These are phyloP conservation scores for Tauraco erythrolophus DNA, from an alignment of 2,113 vertebrate species.

Conservation along the genomic window DNA sequence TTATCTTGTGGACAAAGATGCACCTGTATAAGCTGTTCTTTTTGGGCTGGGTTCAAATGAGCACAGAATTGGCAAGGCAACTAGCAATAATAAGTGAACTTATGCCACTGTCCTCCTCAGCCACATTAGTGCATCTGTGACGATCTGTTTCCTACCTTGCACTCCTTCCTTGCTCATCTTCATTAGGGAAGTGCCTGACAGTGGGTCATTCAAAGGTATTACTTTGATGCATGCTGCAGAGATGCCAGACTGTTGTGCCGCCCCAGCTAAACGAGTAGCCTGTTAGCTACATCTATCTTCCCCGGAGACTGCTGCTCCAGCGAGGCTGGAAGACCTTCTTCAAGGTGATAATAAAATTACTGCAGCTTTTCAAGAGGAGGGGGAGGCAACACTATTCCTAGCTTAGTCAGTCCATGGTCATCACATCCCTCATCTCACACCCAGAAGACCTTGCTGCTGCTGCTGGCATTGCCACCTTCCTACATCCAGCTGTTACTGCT, in stretches of 20 bases:
- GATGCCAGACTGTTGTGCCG: background rate
- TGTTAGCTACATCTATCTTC: background rate
- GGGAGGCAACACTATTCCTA: background rate
- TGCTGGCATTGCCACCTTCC: background rate
- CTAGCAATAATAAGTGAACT: background rate
- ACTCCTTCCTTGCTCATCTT: background rate
- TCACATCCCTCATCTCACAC: background rate
- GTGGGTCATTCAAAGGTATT: background rate
- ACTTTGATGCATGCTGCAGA: background rate
- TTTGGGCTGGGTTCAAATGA: background rate
- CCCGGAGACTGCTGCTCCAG: background rate
- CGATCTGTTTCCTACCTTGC: background rate
- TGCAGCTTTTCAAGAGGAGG: background rate
- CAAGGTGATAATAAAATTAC: background rate
- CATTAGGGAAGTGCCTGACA: background rate
- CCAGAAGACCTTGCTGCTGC: background rate
- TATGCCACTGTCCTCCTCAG: background rate
- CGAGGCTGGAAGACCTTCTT: background rate
- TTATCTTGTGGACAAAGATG: background rate
- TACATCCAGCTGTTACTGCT: background rate
- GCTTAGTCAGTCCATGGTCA: background rate
- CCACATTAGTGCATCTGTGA: background rate
- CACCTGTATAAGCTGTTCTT: background rate
- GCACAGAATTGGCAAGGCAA: background rate
- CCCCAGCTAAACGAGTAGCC: background rate